phyloP scores from a whole-genome alignment of 2,113 vertebrate species.

The Electrona antarctica region DNA sequence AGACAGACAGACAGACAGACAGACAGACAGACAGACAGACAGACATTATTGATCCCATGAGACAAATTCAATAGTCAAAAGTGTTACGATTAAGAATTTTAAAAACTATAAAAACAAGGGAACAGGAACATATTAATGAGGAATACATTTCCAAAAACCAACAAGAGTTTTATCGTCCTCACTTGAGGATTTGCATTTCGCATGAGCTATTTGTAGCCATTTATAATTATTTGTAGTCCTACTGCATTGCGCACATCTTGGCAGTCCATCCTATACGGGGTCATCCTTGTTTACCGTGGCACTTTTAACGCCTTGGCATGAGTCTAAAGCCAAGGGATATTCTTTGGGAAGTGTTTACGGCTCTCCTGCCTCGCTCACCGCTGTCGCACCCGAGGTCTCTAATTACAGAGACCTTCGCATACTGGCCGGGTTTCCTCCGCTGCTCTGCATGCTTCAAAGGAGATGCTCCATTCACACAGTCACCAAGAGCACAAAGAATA shows the following conservation, averaged over 20 bases:
- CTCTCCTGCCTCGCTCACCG: constrained; percentile 42
- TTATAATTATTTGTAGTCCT: too few relatives aligned
- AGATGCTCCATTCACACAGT: constrained; percentile 65
- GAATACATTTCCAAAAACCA: too few relatives aligned
- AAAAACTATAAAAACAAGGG: too few relatives aligned
- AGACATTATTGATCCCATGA: too few relatives aligned
- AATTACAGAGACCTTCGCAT: constrained; percentile 75
- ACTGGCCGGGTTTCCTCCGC: constrained; percentile 59
- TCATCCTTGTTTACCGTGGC: constrained; percentile 46
- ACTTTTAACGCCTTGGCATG: constrained; percentile 48
- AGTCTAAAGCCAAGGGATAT: constrained; percentile 54
- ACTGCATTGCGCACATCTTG: neutral
- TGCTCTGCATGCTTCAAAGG: constrained; percentile 59
- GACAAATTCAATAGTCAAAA: too few relatives aligned
- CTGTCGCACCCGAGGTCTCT: constrained; percentile 49
- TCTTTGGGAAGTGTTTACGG: constrained; percentile 71
- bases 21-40: too few relatives aligned
- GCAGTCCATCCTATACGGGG: neutral
- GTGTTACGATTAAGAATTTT: too few relatives aligned
- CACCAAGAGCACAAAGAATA: constrained; percentile 64
- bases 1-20: too few relatives aligned
- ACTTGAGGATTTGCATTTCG: too few relatives aligned
- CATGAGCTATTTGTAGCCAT: too few relatives aligned
- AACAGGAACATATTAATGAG: too few relatives aligned
- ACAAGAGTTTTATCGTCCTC: too few relatives aligned